A percentile compares a stretch with the other conserved stretches of the same genome.
Conservation (phyloP, 2,113 vertebrate species). For the Phalacrocorax aristotelis region DNA sequence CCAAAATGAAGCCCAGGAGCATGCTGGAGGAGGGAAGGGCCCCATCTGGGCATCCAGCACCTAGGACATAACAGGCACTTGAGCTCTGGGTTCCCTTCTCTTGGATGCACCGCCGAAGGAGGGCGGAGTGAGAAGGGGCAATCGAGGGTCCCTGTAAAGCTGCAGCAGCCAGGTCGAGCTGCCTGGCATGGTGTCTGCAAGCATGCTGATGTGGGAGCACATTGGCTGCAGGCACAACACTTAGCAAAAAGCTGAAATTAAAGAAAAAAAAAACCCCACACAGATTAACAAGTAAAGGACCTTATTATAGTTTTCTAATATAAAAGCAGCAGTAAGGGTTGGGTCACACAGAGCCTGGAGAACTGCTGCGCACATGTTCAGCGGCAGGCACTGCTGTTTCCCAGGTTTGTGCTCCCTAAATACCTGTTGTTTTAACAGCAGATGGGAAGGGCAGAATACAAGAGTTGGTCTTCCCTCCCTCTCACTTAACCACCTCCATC, state of each 20-base stretch:
- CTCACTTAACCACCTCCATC: neutral
- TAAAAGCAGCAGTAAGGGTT: neutral
- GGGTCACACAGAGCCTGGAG: neutral
- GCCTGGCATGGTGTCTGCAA: fast-evolving
- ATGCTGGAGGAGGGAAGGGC: neutral
- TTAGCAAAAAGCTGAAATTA: neutral
- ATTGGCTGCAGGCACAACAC: neutral
- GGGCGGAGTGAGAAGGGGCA: fast-evolving
- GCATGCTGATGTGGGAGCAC: neutral
- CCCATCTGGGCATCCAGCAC: neutral
- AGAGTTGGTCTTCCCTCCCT: neutral
- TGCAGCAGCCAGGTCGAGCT: neutral
- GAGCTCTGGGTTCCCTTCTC: neutral
- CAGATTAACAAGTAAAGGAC: neutral
- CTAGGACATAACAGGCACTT: neutral
- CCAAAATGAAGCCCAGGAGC: neutral
- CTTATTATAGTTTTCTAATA: neutral
- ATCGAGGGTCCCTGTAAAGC: fast-evolving
- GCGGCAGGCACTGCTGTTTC: neutral
- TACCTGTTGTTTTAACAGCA: neutral
- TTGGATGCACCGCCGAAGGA: neutral
- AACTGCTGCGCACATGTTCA: neutral
- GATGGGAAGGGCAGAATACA: neutral
- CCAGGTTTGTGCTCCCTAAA: neutral
- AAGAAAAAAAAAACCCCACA: neutral